Evolutionary conservation across 2,113 vertebrate species (phyloP), one percentile per base, ranked within the genome.

Genomic region (Corythoichthys haematopterus): DNA sequence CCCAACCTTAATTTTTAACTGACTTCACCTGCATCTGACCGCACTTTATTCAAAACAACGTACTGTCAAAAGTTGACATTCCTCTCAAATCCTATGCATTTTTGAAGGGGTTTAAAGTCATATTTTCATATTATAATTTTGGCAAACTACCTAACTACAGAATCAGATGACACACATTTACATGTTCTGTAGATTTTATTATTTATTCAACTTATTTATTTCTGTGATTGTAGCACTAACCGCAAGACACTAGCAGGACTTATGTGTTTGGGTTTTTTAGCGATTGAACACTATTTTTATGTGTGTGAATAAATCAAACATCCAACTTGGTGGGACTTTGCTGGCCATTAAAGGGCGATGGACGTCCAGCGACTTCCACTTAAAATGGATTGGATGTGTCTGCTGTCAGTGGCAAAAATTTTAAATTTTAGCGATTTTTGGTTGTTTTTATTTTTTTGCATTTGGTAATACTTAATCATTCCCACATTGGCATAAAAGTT

Each of bases 21-120:
- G 56, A 66, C 66, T 74, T 76, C 85, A 88, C 91, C 92, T 91
- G 92, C 90, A 89, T 89, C 82, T 89, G 76, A 87, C 86, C 79
- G 91, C 92, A 92, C 92, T 93, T 92, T 92, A 93, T 78, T 65
- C 74, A 76, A 85, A 84, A 75, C 74, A 74, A 84, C 81, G 76
- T 55, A 15, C 12, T 36, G 40, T 43, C 40, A 43, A 43, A 43
- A 43, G 1, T 56, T 57, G 13, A 36, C 55, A 14, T 57, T 57
- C 33, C 52, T 55, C 52, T 12, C 52, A 5, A 11, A 11, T 55
- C 20, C 55, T 57, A 57, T 57, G 55, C 55, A 57, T 57, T 57
- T 57, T 14, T 56, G 15, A n/a, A 33, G 20, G 20, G 52, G 10
- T 36, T 14, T 36, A 57, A 57, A 36, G 55, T 57, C 12, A 57